phyloP scores from a whole-genome alignment of 2,797 vertebrate genomes.

The Helicolenus hilgendorfi region DNA sequence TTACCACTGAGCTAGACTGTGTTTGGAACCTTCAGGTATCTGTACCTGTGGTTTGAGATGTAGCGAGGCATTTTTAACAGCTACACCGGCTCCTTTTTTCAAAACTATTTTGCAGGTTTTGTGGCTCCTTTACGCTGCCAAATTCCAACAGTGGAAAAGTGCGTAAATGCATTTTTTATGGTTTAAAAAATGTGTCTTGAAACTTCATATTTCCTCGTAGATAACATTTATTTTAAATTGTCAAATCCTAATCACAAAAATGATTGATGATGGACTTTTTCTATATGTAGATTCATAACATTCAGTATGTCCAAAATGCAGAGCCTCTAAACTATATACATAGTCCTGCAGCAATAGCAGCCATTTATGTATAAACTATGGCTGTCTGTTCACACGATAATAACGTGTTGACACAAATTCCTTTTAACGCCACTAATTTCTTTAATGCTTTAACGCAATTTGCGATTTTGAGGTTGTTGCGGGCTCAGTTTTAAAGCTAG shows the following conservation, averaged over 20 bases:
- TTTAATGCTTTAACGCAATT: neutral
- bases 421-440: neutral
- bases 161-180: neutral
- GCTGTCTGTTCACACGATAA: neutral
- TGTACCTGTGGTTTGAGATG: constrained; percentile 15
- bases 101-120: neutral
- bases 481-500: no score
- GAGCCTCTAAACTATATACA: neutral
- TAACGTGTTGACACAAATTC: neutral
- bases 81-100: neutral
- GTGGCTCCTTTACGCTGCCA: neutral
- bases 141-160: neutral
- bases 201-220: neutral
- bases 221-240: neutral
- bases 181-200: neutral
- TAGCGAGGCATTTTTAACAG: neutral
- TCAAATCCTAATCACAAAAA: neutral
- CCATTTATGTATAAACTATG: neutral
- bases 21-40: constrained; percentile 8
- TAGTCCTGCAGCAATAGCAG: neutral
- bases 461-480: neutral
- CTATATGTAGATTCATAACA: neutral
- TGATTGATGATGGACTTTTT: no score
- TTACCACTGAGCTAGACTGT: neutral
- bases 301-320: neutral